Conservation (phyloP, 2,113 vertebrate genomes). For the Hiodon alosoides region DNA sequence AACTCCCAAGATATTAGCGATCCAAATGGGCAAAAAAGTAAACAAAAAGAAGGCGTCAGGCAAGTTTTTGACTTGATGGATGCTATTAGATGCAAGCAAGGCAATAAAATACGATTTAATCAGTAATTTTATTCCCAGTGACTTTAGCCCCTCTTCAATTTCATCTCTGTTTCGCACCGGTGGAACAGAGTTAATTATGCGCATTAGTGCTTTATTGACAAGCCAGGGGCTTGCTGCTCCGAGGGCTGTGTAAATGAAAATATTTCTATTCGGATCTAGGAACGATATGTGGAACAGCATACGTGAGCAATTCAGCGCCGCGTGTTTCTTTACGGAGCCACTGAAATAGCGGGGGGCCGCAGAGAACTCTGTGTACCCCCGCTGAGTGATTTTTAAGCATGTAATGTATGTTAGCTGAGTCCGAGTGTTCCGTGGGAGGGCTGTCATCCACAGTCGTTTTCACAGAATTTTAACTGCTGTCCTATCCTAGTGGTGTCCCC, state of each 20-base stretch:
- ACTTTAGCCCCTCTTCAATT: constrained; percentile 5
- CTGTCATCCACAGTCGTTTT: too few species aligned
- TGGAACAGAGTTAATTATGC: constrained; percentile 32
- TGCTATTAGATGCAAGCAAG: constrained; percentile 23
- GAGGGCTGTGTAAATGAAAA: constrained; percentile 17
- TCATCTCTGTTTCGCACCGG: constrained; percentile 21
- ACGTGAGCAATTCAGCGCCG: neutral
- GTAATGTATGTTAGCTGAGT: too few species aligned
- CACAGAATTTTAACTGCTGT: too few species aligned
- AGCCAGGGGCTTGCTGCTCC: constrained; percentile 21
- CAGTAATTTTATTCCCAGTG: constrained; percentile 14
- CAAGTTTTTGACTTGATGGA: constrained; percentile 14
- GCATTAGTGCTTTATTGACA: constrained; percentile 36
- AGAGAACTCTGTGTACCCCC: neutral
- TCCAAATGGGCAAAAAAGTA: neutral
- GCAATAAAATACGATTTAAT: constrained; percentile 33
- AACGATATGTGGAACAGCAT: neutral
- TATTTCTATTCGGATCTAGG: constrained; percentile 11
- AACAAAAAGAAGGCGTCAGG: neutral
- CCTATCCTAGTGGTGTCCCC: too few species aligned
- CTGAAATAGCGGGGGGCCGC: neutral
- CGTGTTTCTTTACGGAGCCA: neutral
- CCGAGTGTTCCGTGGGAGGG: too few species aligned
- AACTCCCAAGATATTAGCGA: neutral
- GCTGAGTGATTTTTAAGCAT: neutral